These are phyloP conservation scores for Peromyscus maniculatus DNA, from an alignment of 2,113 vertebrate species.

Conservation along the genomic window DNA sequence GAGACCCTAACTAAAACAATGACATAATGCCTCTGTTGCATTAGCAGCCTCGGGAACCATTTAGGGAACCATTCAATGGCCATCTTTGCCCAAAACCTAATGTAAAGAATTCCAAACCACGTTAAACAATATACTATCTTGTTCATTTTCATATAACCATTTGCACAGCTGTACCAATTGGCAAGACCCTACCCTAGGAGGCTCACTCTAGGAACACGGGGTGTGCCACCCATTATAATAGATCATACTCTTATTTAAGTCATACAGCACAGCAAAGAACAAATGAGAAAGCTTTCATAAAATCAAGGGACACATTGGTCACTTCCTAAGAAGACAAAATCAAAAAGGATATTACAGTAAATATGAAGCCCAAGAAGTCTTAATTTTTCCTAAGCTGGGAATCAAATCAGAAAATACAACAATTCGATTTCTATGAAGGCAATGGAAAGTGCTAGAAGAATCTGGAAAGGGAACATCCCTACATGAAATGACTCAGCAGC, in stretches of 20 bases:
- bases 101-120: background rate
- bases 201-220: background rate
- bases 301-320: background rate
- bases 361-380: background rate
- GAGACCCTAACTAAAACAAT: background rate
- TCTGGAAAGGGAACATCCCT: too few relatives aligned
- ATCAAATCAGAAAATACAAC: background rate
- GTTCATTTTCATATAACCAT: background rate
- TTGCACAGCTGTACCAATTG: background rate
- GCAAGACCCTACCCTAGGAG: background rate
- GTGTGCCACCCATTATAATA: background rate
- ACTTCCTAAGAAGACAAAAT: background rate
- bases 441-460: background rate
- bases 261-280: background rate
- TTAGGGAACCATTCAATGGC: background rate
- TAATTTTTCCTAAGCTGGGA: background rate
- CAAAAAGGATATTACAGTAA: accelerated
- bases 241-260: background rate
- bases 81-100: background rate
- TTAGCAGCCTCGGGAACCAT: too few relatives aligned
- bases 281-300: background rate
- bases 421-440: background rate
- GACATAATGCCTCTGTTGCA: background rate
- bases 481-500: too few relatives aligned
- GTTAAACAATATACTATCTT: background rate